Percentiles rank a stretch among this genome's conserved stretches.
These are phyloP conservation scores for Poicephalus gulielmi DNA, from an alignment of 2,113 vertebrate genomes.

Conservation along the genomic window DNA sequence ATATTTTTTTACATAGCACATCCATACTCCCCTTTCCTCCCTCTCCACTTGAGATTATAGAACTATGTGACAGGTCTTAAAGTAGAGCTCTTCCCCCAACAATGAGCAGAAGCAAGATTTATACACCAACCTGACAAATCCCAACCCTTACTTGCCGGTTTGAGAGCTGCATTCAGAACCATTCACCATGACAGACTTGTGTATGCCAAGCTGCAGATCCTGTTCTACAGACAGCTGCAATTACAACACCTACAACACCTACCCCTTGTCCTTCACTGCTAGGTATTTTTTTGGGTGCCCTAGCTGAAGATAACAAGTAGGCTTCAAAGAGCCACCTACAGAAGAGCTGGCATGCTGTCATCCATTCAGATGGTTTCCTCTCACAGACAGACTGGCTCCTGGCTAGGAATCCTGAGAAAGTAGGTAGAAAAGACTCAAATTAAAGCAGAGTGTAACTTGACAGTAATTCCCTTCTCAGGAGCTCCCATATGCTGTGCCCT, in stretches of 20 bases:
- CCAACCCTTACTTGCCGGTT: not conserved
- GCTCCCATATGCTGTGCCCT: not conserved
- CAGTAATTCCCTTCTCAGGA: not conserved
- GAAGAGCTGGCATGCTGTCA: not conserved
- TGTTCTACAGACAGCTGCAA: not conserved
- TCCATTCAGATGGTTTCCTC: not conserved
- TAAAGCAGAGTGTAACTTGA: not conserved
- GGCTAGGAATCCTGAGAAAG: not conserved
- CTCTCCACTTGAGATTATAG: not conserved
- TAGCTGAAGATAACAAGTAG: not conserved
- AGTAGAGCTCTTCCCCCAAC: not conserved
- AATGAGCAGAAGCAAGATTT: not conserved
- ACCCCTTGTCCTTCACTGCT: not conserved
- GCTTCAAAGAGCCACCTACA: conserved; percentile 25
- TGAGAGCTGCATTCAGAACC: not conserved
- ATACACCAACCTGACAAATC: not conserved
- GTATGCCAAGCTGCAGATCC: not conserved
- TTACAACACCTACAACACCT: not conserved
- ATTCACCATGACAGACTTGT: accelerated
- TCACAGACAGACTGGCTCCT: conserved; percentile 46
- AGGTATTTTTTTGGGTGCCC: not conserved
- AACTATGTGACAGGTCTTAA: accelerated
- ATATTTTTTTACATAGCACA: not conserved
- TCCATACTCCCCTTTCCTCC: not conserved
- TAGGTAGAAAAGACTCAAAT: not conserved